Base-by-base conservation (phyloP, 2,113 vertebrate species). In the Pedionomus torquatus region DNA sequence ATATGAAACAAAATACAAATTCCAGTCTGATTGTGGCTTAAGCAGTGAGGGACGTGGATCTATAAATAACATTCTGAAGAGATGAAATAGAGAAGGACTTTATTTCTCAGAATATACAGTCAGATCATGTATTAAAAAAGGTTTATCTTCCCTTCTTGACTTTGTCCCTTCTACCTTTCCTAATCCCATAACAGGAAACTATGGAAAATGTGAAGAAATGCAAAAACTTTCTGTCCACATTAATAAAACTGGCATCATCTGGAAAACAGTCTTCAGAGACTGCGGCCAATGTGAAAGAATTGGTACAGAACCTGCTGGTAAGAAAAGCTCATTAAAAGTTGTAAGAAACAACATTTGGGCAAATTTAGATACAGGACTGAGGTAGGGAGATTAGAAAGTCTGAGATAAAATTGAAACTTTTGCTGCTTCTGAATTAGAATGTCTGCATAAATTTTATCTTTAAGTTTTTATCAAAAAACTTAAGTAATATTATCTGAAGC, bases 201-300 rank as follows among this genome's bases (percentile, higher is more conserved):
- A 98, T 99, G 98, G 99, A 99, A 97, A 99, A 99, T 97, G 99
- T 99, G 98, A 99, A 99, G 97, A 99, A 99, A 97, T 99, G 99
- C 96, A 99, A 99, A 98, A 99, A 99, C 98, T 99, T 99, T 96
- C 97, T 99, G 89, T 99, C 99, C 26, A 99, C 99, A 5, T 95
- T 99, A 97, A 99, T 99, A 97, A 99, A 99, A 97, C 98, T 99
- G 97, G 99, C 99, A 35, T 99, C 99, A 48, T 99, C 98, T 69
- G 99, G 99, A 89, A 99, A 99, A 93, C 99, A 99, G 97, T 99
- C 99, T 20, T 96, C 98, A 44, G 99, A 99, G 97, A 99, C 99
- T 8, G 99, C 98, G 0, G 99, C 99, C 66, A 99, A 98, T 1
- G 99, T 99, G 97, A 99, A 99, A 93, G 99, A 99, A 78, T 97